Evolutionary conservation across 2,888 invertebrate species (phyloP).

Genomic region (Rosalia funebris): DNA sequence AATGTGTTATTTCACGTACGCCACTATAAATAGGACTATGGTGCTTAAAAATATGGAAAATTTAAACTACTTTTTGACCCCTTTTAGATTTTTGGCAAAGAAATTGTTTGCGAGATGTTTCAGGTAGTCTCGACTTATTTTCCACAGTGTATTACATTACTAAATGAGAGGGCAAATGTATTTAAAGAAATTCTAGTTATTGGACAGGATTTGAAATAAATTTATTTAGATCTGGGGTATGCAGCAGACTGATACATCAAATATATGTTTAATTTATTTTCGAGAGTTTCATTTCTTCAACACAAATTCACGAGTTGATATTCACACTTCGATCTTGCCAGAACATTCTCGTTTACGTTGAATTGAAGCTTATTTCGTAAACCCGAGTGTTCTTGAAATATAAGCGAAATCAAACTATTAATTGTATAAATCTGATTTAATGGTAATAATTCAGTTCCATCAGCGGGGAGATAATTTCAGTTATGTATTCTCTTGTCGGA

Average conservation of each 20-base stretch:
- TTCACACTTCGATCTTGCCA: constrained; percentile 34
- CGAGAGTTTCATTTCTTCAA: constrained; percentile 37
- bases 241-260: too few relatives aligned
- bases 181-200: too few relatives aligned
- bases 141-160: too few relatives aligned
- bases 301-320: constrained; percentile 37
- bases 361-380: constrained; percentile 32
- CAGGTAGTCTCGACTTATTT: too few relatives aligned
- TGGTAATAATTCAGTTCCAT: constrained; percentile 4
- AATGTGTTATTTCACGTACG: too few relatives aligned
- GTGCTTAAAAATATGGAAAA: too few relatives aligned
- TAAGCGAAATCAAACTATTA: constrained; percentile 9
- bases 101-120: too few relatives aligned
- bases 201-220: neutral
- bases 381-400: neutral
- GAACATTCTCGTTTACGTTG: constrained; percentile 39
- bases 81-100: too few relatives aligned
- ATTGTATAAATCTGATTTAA: constrained; percentile 24
- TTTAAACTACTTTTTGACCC: too few relatives aligned
- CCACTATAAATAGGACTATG: too few relatives aligned
- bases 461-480: neutral
- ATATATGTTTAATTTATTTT: constrained; percentile 6
- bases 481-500: neutral
- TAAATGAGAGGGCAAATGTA: too few relatives aligned
- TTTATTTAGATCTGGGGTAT: neutral